Base-by-base conservation (phyloP, 1,140 invertebrate genomes). In the Eupeodes corollae region DNA sequence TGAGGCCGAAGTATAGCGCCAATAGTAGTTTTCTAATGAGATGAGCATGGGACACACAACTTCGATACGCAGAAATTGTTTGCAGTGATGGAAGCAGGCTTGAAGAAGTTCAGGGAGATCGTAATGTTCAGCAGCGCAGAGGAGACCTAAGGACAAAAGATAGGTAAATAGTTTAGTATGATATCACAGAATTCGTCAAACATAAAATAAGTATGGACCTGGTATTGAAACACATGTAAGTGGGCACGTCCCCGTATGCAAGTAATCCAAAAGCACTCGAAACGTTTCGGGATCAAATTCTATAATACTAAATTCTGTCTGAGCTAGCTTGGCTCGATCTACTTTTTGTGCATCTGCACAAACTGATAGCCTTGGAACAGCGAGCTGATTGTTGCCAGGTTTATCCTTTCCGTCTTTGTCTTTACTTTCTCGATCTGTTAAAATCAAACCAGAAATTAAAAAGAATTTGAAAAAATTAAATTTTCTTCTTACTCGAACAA, bases 211-310 rank as follows among this genome's bases (percentile, higher is more conserved):
- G 12, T 16, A 19, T 48, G 56, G 31, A 68, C 65, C 90, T 2
- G 91, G 90, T 56, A 94, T 92, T 47, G 88, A 90, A 52, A 86
- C 83, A 71, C 90, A 95, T 1, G 90, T 93, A 9, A 93, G 68
- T 0, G 88, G 85, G 71, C 90, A 94, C 18, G 87, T 89, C 34
- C 91, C 91, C 3, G 88, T 92, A 65, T 94, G 91, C 33, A 95
- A 70, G 69, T 95, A 95, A 67, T 93, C 89, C 58, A 95, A 69
- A 5, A 94, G 72, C 50, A 91, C 84, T 41, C 88, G 79, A 69
- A 95, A 93, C 1, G 90, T 95, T 43, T 94, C 90, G 3, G 88
- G 83, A 73, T 94, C 91, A 68, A 95, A 95, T 70, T 95, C 91
- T 56, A 92, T 93, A 56, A 94, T 91, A 46, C 86, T 86, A 70